Evolutionary conservation across 2,113 vertebrate genomes (phyloP).

Genomic region (Rhineura floridana): DNA sequence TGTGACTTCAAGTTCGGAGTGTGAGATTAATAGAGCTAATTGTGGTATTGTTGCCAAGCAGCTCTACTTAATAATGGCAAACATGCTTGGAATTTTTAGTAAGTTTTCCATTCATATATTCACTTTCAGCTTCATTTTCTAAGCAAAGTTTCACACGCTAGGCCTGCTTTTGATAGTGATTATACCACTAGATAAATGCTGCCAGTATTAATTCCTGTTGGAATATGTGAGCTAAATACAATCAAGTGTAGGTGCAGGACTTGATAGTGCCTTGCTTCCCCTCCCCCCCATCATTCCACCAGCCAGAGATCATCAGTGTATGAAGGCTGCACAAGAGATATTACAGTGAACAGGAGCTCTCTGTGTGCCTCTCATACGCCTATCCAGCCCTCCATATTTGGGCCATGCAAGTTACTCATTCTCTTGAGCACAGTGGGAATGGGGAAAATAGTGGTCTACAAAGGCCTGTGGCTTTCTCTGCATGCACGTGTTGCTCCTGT

Average conservation of each 20-base stretch:
- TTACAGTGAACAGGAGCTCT: background rate
- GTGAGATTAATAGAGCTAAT: conserved; percentile 77
- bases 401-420: background rate
- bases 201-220: background rate
- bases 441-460: background rate
- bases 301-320: background rate
- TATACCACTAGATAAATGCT: background rate
- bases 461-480: background rate
- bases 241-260: background rate
- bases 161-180: background rate
- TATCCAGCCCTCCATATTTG: background rate
- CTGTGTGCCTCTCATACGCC: background rate
- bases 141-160: conserved; percentile 21
- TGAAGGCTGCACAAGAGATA: background rate
- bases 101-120: conserved; percentile 46
- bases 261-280: background rate
- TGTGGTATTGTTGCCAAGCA: conserved; percentile 56
- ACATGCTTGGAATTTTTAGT: conserved; percentile 43
- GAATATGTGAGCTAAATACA: background rate
- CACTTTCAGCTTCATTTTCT: conserved; percentile 48
- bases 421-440: background rate
- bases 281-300: background rate
- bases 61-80: conserved; percentile 60
- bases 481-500: too few relatives aligned
- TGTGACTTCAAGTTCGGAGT: conserved; percentile 71